Evolutionary conservation across 2,797 vertebrate species (phyloP), one percentile per base, ranked within the genome.

Genomic region (Steatocranus sp.): DNA sequence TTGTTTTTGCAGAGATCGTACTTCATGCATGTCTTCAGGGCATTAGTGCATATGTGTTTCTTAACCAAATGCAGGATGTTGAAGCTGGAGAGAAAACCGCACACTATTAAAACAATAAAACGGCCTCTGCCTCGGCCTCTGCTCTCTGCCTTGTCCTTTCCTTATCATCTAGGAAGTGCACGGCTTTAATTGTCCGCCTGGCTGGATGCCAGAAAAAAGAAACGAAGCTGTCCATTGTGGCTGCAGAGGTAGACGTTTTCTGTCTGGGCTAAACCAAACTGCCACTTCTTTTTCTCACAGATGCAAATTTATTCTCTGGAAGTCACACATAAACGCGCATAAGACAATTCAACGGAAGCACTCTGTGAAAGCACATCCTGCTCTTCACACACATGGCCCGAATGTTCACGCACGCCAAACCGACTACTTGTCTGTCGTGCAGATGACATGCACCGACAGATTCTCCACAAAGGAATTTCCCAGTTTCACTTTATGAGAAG

Each of bases 271-370:
- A 11, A 79, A 85, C 79, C 54, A 5, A 80, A 70, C 61, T 15
- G 23, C 23, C n/a, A 36, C 20, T 49, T 61, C 56, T 81, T 50
- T 80, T 70, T 82, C 80, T 83, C 77, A 48, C 80, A 79, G 73
- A 85, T 56, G 2, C 23, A 82, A 3, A 38, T 53, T 84, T 18
- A 17, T 91, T 92, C 89, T 85, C 61, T 91, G 90, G 91, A 93
- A 94, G 88, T 74, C 12, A 1, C 58, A 66, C 50, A 86, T 63
- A 46, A 63, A 86, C 83, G 27, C 78, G 75, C 78, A 89, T 11
- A 54, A 81, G 91, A 93, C 92, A 94, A 85, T 93, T 89, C 75
- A 80, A 38, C 32, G 93, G 94, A 96, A 96, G 87, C 89, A 66
- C 88, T 87, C 56, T 85, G 81, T 84, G 78, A 89, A 87, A 86